Percentiles rank a stretch among this genome's conserved stretches.
Conservation (phyloP, 2,888 invertebrate genomes). For the Formica aserva region DNA sequence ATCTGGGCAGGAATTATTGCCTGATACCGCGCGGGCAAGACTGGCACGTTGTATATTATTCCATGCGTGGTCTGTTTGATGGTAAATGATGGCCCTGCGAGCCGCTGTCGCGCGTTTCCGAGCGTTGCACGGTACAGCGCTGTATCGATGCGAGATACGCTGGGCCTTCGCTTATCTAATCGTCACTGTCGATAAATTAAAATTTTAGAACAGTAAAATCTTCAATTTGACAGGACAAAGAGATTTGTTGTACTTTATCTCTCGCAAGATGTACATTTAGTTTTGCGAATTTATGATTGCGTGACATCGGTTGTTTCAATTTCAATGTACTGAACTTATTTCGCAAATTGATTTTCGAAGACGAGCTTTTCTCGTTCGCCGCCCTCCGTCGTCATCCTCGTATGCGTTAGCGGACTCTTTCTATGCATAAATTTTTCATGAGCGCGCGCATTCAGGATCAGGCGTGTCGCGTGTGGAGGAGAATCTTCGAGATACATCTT, state of each 20-base stretch:
- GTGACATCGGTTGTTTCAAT: slow-evolving; percentile 16
- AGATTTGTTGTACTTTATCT: neutral
- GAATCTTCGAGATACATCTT: slow-evolving; percentile 55
- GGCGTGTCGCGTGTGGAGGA: slow-evolving; percentile 37
- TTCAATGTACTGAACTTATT: slow-evolving; percentile 18
- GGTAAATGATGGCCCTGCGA: slow-evolving; percentile 71
- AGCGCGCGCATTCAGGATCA: slow-evolving; percentile 39
- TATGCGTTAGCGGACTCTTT: slow-evolving; percentile 50
- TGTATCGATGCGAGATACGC: slow-evolving; percentile 20
- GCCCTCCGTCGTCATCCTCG: slow-evolving; percentile 23
- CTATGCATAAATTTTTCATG: slow-evolving; percentile 73
- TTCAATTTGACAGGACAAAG: neutral
- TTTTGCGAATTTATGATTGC: neutral
- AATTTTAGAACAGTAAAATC: neutral
- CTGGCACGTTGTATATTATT: slow-evolving; percentile 75
- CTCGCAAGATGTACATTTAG: neutral
- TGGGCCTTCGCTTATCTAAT: slow-evolving; percentile 9
- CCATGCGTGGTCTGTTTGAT: slow-evolving; percentile 68
- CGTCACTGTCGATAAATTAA: neutral
- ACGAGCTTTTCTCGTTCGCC: slow-evolving; percentile 50
- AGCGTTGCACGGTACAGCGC: slow-evolving; percentile 23
- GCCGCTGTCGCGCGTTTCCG: slow-evolving; percentile 18
- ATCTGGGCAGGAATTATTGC: slow-evolving; percentile 74
- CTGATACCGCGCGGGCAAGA: slow-evolving; percentile 74
- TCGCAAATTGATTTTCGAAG: slow-evolving; percentile 66